Base-by-base conservation (phyloP, 30 jellyfish, hydroid and myxozoan species). In the Aurelia sp. region DNA sequence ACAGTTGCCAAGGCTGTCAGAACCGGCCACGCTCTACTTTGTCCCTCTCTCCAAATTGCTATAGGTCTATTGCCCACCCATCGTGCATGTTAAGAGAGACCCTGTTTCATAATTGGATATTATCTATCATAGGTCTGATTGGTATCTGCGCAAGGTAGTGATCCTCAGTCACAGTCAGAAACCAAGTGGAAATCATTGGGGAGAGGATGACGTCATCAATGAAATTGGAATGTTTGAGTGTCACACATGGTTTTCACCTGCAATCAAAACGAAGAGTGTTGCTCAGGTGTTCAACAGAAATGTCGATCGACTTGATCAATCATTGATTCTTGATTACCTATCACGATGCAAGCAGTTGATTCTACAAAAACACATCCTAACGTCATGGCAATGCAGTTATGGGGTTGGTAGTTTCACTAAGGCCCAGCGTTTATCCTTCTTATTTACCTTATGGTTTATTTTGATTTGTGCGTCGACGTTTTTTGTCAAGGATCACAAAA, bases 221-320 rank as follows among this genome's bases (percentile, higher is more conserved):
- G 71, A 64, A 20, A 23, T 71, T 6, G 92, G 79, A 30, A 66
- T 33, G 40, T 82, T 82, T n/a, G 86, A 82, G 20, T 82, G 92
- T 41, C 92, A 82, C 31, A 4, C 92, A 58, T 82, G 86, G 92
- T 82, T 82, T 33, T 75, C 81, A n/a, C 92, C 92, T 13, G 73
- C 80, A 16, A 62, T 52, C 10, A 40, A 22, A 44, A 37, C 92
- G 3, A 76, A 82, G 9, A 82, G 92, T 31, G 79, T 82, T 20
- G 81, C 86, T 9, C 92, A 82, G 48, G 80, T 82, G 1, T 82
- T 82, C 22, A 61, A 82, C 64, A 40, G 44, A 23, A 82, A 44
- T 31, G 63, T 20, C n/a, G 74, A 67, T 22, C 86, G 80, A 31
- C 16, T 31, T 21, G 79, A 65, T 12, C 59, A 52, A 21, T 53